Evolutionary conservation across 2,113 vertebrate species (phyloP).

Genomic region (Guaruba guarouba): DNA sequence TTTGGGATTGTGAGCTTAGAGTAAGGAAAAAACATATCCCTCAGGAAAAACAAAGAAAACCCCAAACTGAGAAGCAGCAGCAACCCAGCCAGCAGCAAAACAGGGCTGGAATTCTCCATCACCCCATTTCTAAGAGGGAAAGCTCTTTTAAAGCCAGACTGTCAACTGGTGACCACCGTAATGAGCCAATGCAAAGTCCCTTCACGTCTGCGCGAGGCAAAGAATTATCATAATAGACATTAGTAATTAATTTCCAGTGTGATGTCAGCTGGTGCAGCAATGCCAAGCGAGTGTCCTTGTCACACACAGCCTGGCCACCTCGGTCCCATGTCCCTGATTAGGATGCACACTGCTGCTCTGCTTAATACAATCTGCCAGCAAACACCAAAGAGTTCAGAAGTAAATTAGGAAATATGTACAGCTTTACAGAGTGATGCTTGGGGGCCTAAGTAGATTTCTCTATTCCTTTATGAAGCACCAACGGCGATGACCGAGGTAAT

Average conservation of each 20-base stretch:
- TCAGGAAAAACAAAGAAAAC: neutral
- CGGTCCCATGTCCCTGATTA: slow-evolving; percentile 71
- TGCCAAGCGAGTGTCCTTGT: slow-evolving; percentile 77
- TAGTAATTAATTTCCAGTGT: slow-evolving; percentile 72
- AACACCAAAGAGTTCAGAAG: slow-evolving; percentile 35
- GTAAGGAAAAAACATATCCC: neutral
- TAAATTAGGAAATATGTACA: slow-evolving; percentile 13
- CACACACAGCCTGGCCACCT: slow-evolving; percentile 63
- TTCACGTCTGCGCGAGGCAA: slow-evolving; percentile 16
- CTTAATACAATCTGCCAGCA: slow-evolving; percentile 53
- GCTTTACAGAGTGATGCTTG: neutral
- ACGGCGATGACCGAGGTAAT: neutral
- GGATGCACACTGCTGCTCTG: slow-evolving; percentile 30
- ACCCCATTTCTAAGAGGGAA: neutral
- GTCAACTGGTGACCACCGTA: neutral
- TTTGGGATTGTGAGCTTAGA: neutral
- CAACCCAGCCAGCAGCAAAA: neutral
- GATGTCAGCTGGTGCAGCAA: slow-evolving; percentile 78
- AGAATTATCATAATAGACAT: slow-evolving; percentile 65
- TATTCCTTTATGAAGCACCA: neutral
- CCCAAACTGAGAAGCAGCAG: neutral
- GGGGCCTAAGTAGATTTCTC: neutral
- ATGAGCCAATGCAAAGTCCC: slow-evolving; percentile 50
- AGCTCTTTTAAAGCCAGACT: slow-evolving; percentile 27
- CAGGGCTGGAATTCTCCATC: neutral